Evolutionary conservation across 2,797 vertebrate species (phyloP).

Genomic region (Epinephelus coioides): DNA sequence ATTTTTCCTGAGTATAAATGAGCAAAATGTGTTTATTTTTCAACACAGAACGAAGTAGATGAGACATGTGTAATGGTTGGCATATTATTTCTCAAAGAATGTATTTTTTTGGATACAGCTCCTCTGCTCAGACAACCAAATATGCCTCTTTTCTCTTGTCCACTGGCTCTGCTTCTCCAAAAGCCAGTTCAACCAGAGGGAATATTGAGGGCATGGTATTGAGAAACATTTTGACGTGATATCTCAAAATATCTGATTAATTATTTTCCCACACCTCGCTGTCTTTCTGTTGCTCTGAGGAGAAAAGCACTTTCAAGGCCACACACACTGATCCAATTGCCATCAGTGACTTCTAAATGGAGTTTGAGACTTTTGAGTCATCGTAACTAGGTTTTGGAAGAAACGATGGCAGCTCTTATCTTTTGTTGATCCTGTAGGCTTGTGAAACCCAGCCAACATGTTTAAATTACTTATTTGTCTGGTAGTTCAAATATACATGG

Average conservation of each 20-base stretch:
- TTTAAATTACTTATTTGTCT: constrained; percentile 54
- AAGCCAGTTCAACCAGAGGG: background rate
- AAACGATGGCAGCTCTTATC: constrained; percentile 42
- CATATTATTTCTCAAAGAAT: background rate
- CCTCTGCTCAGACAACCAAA: background rate
- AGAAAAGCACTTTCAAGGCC: constrained; percentile 32
- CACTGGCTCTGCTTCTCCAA: constrained; percentile 2
- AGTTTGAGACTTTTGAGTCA: constrained; percentile 35
- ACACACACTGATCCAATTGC: constrained; percentile 22
- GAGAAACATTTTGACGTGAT: constrained; percentile 18
- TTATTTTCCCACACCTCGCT: background rate
- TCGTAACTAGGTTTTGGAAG: constrained; percentile 38
- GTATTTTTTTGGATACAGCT: background rate
- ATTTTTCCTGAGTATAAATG: background rate
- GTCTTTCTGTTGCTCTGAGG: constrained; percentile 7
- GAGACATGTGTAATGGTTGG: constrained; percentile 3
- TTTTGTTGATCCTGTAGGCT: constrained; percentile 62
- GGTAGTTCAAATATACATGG: constrained; percentile 54
- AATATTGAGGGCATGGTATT: background rate
- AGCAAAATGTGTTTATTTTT: background rate
- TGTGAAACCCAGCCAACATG: constrained; percentile 46
- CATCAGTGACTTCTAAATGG: constrained; percentile 41
- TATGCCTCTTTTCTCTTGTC: background rate
- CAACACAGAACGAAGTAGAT: constrained; percentile 9
- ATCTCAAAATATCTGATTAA: background rate